Base-by-base conservation (phyloP, 2,797 vertebrate genomes). In the Sebastolobus altivelis region DNA sequence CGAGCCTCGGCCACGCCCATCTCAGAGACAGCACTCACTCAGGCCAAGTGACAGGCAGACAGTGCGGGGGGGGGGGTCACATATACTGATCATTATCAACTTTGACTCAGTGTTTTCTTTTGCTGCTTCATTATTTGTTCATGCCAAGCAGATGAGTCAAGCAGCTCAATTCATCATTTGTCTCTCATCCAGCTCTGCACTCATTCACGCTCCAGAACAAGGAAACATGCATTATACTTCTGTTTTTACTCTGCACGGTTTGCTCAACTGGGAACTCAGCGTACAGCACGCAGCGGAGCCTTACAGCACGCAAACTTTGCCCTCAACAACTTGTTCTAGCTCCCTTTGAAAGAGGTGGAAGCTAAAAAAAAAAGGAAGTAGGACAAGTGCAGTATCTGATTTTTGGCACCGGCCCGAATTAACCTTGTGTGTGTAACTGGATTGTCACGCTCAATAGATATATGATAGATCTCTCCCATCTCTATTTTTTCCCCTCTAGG, bases 111-210 rank as follows among this genome's bases (percentile, higher is more conserved):
- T 37, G 54, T 68, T 88, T 88, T 88, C 56, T 71, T 71, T 81
- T 37, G 58, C 31, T 70, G 33, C 66, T 65, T 20, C 37, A 40
- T 0, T 11, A 37, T 65, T 59, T 8, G 31, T 75, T 89, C 72
- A 82, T 88, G 82, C 75, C 81, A 62, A 72, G 77, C 29, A 54
- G 76, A 88, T 85, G 78, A 91, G 73, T 85, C 84, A 80, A 72
- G 66, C 43, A 18, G 33, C 46, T 77, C 38, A 22, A 66, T 84
- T 77, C 77, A 77, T 88, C 65, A 14, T 68, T 83, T 79, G 33
- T 79, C 59, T 77, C 38, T 75, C 31, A 38, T 63, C 33, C 70
- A 62, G 38, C 49, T 29, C 27, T 79, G 16, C 0, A 8, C 75
- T 87, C 79, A 81, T 80, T 88, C 73, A 79, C 77, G 55, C 35